These are phyloP conservation scores for Phlogophora meticulosa DNA, from an alignment of 2,888 invertebrate species.

Conservation along the genomic window DNA sequence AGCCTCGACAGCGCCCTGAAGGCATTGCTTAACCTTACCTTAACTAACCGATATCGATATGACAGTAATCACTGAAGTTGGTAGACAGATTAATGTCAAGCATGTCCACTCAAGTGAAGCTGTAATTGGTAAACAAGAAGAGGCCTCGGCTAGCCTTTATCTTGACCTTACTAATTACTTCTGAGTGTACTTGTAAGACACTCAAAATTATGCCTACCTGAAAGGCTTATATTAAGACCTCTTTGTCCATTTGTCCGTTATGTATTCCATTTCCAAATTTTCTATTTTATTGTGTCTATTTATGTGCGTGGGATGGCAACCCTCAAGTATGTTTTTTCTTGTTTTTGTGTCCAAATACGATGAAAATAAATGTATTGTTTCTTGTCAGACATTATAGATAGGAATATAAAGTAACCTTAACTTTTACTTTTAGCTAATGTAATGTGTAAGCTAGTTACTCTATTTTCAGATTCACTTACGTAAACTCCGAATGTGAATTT, in stretches of 20 bases:
- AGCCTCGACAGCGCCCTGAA: too few relatives aligned
- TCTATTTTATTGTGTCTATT: not conserved
- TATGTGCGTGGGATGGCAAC: not conserved
- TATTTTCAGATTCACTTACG: conserved; percentile 79
- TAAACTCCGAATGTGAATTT: conserved; percentile 74
- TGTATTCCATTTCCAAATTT: not conserved
- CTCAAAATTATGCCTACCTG: too few relatives aligned
- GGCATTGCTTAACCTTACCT: too few relatives aligned
- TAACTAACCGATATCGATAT: too few relatives aligned
- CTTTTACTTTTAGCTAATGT: not conserved
- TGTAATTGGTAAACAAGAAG: too few relatives aligned
- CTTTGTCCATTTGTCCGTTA: not conserved
- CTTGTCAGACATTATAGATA: not conserved
- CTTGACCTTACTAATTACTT: too few relatives aligned
- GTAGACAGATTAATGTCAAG: too few relatives aligned
- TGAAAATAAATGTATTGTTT: not conserved
- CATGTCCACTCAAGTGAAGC: too few relatives aligned
- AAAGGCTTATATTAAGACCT: not conserved
- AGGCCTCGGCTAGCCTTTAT: too few relatives aligned
- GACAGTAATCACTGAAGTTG: too few relatives aligned
- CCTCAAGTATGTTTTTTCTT: not conserved
- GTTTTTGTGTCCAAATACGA: not conserved
- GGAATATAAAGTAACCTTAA: not conserved
- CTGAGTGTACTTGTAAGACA: too few relatives aligned
- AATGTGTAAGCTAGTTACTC: not conserved